Base-by-base conservation (phyloP, 1,140 invertebrate genomes). In the Helicoverpa armigera region DNA sequence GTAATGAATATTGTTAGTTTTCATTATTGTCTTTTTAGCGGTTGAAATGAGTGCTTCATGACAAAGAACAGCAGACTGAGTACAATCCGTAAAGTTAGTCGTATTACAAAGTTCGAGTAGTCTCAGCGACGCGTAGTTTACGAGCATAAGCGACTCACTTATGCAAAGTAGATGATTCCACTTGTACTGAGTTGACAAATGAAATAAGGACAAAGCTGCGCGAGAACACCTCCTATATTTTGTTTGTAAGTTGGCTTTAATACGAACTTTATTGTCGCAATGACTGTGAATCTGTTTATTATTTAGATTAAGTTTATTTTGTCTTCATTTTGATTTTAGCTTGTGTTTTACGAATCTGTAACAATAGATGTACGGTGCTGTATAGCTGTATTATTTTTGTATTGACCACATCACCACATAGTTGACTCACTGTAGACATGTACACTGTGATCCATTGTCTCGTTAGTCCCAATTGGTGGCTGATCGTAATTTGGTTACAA, bases 401-500 rank as follows among this genome's bases (percentile, higher is more conserved):
- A 43, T 43, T 43, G 35, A 43, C 35, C 35, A 43, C 9, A 43
- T 43, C 14, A 43, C 4, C 11, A 12, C 56, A 14, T 11, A 63
- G 5, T 31, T 65, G 75, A 51, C n/a, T 13, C 60, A 67, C 75
- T 77, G 61, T 13, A 12, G 2, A 7, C 9, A 16, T 3, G 9
- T 43, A n/a, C 48, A 31, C 14, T 54, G n/a, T n/a, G 54, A 12
- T 5, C 23, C 11, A 50, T 18, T 29, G 53, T 70, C 31, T 70
- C 35, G 72, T 74, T 74, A 56, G 72, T 58, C 16, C 23, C 76
- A 70, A 79, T 79, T 70, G 51, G 76, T 51, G n/a, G 63, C 51
- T 35, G 53, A 56, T 58, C 35, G 63, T 79, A 79, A 79, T 79
- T 79, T 58, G 53, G 63, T 70, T 56, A 79, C 76, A 79, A 79